These are phyloP conservation scores for Nyctereutes procyonoides DNA, from an alignment of 2,113 vertebrate species.

Conservation along the genomic window DNA sequence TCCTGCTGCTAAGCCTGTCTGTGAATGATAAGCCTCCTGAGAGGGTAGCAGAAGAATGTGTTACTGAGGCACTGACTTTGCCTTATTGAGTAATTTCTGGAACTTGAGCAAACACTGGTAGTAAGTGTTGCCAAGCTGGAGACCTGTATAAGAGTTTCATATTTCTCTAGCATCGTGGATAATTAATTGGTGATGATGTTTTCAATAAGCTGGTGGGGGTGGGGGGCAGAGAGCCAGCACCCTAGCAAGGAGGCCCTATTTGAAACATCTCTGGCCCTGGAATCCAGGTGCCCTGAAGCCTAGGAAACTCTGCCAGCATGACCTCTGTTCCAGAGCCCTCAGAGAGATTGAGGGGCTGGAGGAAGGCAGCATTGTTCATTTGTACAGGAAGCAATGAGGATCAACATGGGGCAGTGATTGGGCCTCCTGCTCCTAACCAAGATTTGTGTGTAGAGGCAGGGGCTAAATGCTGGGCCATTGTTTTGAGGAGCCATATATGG, in stretches of 20 bases:
- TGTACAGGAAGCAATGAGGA: not conserved
- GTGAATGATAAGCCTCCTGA: not conserved
- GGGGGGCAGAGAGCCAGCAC: not conserved
- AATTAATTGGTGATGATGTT: constrained; percentile 10
- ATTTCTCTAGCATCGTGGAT: constrained; percentile 34
- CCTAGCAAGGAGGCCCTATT: not conserved
- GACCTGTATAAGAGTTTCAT: not conserved
- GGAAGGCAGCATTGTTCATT: not conserved
- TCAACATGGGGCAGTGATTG: not conserved
- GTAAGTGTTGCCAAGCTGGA: constrained; percentile 26
- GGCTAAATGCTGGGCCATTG: constrained; percentile 3
- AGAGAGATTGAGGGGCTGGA: not conserved
- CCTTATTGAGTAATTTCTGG: constrained; percentile 37
- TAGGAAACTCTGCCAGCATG: not conserved
- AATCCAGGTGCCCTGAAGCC: not conserved
- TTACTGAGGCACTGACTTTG: not conserved
- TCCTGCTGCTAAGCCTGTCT: not conserved
- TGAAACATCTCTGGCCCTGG: constrained; percentile 13
- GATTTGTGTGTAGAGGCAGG: constrained; percentile 25
- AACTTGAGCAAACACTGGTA: not conserved
- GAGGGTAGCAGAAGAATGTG: constrained; percentile 1
- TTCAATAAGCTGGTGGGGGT: constrained; percentile 6
- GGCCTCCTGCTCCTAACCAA: not conserved
- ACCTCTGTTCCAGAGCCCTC: not conserved
- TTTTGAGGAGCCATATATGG: not conserved